Conservation (phyloP, 2,888 invertebrate species). For the Tipula vernalis region DNA sequence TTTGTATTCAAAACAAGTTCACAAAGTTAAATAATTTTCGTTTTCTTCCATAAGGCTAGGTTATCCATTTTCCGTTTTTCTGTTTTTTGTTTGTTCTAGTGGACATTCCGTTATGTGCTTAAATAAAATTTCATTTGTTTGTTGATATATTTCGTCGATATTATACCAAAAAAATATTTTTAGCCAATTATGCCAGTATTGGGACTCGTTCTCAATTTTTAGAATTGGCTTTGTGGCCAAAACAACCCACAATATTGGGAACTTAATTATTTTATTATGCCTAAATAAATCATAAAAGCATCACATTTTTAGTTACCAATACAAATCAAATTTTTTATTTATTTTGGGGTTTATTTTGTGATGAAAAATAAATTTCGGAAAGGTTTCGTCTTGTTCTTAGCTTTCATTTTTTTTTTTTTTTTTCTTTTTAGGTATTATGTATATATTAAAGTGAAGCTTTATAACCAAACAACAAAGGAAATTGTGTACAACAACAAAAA, state of each 20-base stretch:
- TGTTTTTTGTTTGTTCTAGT: not conserved
- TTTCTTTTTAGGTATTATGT: not conserved
- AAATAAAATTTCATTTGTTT: not conserved
- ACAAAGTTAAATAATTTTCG: constrained; percentile 4
- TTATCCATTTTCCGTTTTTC: not conserved
- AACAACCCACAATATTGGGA: not conserved
- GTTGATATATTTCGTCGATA: not conserved
- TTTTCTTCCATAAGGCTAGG: not conserved
- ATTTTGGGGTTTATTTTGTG: not conserved
- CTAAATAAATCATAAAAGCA: not conserved
- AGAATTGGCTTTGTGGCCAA: not conserved
- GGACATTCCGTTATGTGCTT: not conserved
- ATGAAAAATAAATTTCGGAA: not conserved
- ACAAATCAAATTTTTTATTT: not conserved
- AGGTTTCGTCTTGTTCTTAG: not conserved
- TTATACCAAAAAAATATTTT: not conserved
- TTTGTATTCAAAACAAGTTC: not conserved
- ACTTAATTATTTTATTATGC: not conserved
- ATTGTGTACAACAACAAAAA: not conserved
- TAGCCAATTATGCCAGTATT: not conserved
- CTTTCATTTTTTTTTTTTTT: not conserved
- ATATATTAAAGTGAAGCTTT: not conserved
- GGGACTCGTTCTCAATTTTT: not conserved
- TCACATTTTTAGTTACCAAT: not conserved
- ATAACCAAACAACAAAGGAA: not conserved